Evolutionary conservation across 1,140 invertebrate species (phyloP).

Genomic region (Dendrolimus punctatus): DNA sequence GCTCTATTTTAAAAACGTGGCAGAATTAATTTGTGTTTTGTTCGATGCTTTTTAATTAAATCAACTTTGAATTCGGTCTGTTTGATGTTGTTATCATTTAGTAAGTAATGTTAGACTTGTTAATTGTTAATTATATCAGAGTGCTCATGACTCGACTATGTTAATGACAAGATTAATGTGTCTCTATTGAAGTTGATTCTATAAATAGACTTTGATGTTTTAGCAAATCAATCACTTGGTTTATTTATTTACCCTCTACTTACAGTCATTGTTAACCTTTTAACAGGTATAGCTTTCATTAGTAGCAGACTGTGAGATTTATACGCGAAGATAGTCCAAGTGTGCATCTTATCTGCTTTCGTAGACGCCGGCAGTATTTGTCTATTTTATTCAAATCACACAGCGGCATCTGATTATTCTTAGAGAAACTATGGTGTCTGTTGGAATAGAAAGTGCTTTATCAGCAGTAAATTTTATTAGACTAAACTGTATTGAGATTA

Average conservation of each 20-base stretch:
- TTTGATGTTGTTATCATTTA: no score
- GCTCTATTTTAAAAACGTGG: slow-evolving; percentile 19
- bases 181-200: neutral
- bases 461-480: slow-evolving; percentile 14
- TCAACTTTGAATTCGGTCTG: no score
- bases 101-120: slow-evolving; percentile 9
- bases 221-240: no score
- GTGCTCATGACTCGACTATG: neutral
- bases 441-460: slow-evolving; percentile 16
- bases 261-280: no score
- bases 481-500: slow-evolving; percentile 23
- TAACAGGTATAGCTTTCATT: no score
- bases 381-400: slow-evolving; percentile 3
- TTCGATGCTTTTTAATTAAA: neutral
- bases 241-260: no score
- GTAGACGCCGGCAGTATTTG: no score
- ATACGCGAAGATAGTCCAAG: no score
- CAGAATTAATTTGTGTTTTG: slow-evolving; percentile 34
- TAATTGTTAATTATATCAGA: slow-evolving; percentile 1
- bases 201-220: no score
- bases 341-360: no score
- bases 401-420: slow-evolving; percentile 12
- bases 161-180: neutral
- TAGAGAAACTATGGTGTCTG: slow-evolving; percentile 6
- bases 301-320: no score